A percentile compares a stretch with the other conserved stretches of the same genome.
Conservation (phyloP, 2,888 invertebrate genomes). For the Gymnoscelis rufifasciata region DNA sequence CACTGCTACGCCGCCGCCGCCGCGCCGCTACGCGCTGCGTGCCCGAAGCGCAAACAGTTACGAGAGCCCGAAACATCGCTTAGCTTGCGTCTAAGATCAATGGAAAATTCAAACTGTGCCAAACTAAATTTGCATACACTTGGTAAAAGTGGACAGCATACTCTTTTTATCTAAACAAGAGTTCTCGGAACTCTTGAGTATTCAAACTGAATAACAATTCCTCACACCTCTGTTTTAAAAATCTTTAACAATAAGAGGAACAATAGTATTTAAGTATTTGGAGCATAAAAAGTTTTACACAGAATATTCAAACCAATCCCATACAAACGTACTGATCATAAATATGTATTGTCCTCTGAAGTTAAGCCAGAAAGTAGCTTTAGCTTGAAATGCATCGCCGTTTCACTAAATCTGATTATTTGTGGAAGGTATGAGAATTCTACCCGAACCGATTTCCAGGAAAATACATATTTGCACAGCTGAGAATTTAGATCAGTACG, state of each 20-base stretch:
- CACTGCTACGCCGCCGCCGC: conserved; percentile 25
- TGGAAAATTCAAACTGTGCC: conserved; percentile 41
- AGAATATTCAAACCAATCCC: no score
- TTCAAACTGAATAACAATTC: neutral
- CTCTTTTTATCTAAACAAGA: conserved; percentile 5
- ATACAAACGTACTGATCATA: no score
- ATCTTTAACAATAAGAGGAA: neutral
- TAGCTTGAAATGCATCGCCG: neutral
- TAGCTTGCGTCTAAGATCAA: conserved; percentile 21
- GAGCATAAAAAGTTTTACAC: no score
- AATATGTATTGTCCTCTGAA: neutral
- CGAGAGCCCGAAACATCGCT: conserved; percentile 27
- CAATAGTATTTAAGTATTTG: no score
- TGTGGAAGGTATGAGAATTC: no score
- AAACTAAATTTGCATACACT: conserved; percentile 28
- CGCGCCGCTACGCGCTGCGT: conserved; percentile 27
- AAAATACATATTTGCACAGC: no score
- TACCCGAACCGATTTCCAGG: no score
- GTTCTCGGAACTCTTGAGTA: neutral
- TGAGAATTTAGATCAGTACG: no score
- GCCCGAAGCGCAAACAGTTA: conserved; percentile 24
- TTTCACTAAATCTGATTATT: neutral
- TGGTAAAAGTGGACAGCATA: conserved; percentile 6
- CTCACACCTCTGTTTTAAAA: neutral
- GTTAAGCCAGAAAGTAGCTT: neutral